phyloP scores from a whole-genome alignment of 2,797 vertebrate genomes.

The Anabas testudineus region DNA sequence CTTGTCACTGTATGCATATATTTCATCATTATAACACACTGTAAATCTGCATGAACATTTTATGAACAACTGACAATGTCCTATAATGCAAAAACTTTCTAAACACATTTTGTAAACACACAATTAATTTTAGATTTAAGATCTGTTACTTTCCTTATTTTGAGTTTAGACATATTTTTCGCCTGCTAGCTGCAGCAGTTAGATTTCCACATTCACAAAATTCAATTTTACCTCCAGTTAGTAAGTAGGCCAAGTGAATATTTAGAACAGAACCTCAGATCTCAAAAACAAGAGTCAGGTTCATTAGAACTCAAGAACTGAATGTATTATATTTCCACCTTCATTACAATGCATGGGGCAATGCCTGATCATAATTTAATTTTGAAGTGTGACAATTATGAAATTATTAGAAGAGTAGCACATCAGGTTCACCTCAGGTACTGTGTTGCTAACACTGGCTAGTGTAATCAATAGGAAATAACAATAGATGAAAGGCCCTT shows the following conservation, averaged over 20 bases:
- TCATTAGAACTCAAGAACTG: constrained; percentile 35
- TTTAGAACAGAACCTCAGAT: constrained; percentile 21
- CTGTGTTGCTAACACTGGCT: constrained; percentile 41
- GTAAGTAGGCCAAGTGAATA: constrained; percentile 28
- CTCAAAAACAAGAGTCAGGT: constrained; percentile 15
- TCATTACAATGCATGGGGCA: constrained; percentile 21
- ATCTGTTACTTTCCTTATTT: too few relatives aligned
- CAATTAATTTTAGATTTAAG: too few relatives aligned
- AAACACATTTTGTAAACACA: too few relatives aligned
- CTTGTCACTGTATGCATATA: too few relatives aligned
- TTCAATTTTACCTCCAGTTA: constrained; percentile 1
- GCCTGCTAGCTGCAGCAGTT: not conserved
- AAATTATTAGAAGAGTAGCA: constrained; percentile 25
- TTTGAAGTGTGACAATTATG: constrained; percentile 42
- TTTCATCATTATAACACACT: too few relatives aligned
- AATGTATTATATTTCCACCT: constrained; percentile 12
- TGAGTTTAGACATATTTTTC: too few relatives aligned
- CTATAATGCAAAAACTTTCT: too few relatives aligned
- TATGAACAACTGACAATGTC: too few relatives aligned
- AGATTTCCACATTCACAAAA: constrained; percentile 19
- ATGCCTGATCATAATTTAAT: constrained; percentile 32
- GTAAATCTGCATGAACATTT: too few relatives aligned
- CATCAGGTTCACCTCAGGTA: constrained; percentile 29
- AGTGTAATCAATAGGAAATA: constrained; percentile 35
- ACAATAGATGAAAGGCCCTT: constrained; percentile 21